A percentile compares a stretch with the other conserved stretches of the same genome.
These are phyloP conservation scores for Thymelicus acteon DNA, from an alignment of 2,888 invertebrate genomes.

Conservation along the genomic window DNA sequence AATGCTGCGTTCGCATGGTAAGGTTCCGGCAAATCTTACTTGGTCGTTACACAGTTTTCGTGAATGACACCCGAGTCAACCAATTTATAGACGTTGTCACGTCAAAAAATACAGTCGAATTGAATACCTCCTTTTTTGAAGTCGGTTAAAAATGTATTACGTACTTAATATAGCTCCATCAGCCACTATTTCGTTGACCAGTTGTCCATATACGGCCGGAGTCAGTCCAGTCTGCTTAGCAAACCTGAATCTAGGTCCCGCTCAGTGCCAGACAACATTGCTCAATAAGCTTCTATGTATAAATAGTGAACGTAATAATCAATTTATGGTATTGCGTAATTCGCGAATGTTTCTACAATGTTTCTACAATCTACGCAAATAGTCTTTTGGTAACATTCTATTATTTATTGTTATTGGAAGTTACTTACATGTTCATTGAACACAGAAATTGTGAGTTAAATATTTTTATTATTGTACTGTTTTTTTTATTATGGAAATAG, in stretches of 20 bases:
- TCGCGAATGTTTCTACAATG: constrained; percentile 5
- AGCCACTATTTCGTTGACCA: not conserved
- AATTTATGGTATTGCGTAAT: not conserved
- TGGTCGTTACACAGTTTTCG: no score
- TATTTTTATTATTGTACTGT: no score
- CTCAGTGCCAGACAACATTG: not conserved
- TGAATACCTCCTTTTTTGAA: no score
- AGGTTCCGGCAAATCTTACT: no score
- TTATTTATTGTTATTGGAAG: not conserved
- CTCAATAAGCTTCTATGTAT: constrained; percentile 8
- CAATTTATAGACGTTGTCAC: no score
- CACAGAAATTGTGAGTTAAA: no score
- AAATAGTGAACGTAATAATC: constrained; percentile 10
- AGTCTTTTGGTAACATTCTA: not conserved
- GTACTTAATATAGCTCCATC: not conserved
- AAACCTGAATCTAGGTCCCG: constrained; percentile 12
- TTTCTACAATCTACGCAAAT: not conserved
- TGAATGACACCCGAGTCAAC: no score
- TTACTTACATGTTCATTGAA: no score
- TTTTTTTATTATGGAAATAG: no score
- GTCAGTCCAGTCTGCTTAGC: not conserved
- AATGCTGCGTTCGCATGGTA: no score
- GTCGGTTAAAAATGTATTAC: no score
- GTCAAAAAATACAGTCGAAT: no score
- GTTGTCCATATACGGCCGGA: constrained; percentile 1